Conservation (phyloP, 2,888 invertebrate species). For the Ophion costatus region DNA sequence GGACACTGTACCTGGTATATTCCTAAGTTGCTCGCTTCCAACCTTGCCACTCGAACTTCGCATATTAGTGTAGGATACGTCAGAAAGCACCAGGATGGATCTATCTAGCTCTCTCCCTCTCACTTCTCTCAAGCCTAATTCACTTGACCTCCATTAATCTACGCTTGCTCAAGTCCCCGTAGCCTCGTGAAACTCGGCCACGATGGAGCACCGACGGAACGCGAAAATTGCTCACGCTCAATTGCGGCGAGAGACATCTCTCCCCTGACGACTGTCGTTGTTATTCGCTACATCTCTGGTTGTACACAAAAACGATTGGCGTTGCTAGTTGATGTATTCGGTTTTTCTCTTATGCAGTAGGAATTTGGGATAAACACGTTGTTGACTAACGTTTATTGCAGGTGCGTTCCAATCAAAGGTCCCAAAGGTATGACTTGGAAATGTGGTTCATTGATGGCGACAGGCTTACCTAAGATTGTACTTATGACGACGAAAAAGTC, state of each 20-base stretch:
- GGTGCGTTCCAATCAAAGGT: background rate
- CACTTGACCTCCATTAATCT: conserved; percentile 30
- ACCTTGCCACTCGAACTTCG: conserved; percentile 25
- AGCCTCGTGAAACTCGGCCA: background rate
- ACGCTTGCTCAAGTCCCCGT: conserved; percentile 2
- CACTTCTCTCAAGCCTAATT: conserved; percentile 15
- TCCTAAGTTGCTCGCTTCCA: conserved; percentile 47
- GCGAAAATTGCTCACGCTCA: background rate
- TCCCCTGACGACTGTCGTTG: background rate
- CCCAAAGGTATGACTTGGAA: background rate
- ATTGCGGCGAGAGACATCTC: background rate
- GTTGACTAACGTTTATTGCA: background rate
- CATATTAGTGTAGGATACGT: conserved; percentile 29
- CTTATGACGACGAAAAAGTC: too few relatives aligned
- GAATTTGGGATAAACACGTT: background rate
- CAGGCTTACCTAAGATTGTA: background rate
- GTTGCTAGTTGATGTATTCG: background rate
- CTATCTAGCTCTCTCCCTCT: background rate
- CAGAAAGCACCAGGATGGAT: background rate
- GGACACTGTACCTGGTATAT: conserved; percentile 32
- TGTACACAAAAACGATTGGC: background rate
- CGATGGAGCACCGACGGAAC: conserved; percentile 6
- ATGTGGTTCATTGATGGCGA: background rate
- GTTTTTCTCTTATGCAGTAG: background rate
- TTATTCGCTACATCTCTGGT: background rate